Evolutionary conservation across 2,113 vertebrate genomes (phyloP).

Genomic region (Addax nasomaculatus): DNA sequence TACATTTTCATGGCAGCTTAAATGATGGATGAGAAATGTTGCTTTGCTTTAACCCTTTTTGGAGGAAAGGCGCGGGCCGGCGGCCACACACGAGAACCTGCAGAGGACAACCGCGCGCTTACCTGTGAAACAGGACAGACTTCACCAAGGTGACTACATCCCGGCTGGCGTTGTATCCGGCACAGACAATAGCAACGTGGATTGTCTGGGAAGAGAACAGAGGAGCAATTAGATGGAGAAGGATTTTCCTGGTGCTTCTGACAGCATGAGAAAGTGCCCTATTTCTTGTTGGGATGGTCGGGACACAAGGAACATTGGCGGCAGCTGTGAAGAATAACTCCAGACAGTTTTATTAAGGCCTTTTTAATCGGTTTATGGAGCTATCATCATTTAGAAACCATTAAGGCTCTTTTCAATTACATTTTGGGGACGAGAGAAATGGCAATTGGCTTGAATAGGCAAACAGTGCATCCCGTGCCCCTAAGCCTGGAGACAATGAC

Average conservation of each 20-base stretch:
- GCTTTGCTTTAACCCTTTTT: not conserved
- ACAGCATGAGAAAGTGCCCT: not conserved
- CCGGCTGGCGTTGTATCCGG: conserved; percentile 97
- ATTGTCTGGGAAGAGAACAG: conserved; percentile 87
- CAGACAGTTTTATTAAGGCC: conserved; percentile 75
- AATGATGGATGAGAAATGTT: not conserved
- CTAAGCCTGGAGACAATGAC: not conserved
- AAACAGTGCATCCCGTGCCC: not conserved
- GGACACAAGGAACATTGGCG: conserved; percentile 52
- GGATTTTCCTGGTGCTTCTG: not conserved
- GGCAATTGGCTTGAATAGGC: conserved; percentile 49
- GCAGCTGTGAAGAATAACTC: conserved; percentile 67
- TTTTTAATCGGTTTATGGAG: conserved; percentile 77
- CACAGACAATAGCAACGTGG: conserved; percentile 98
- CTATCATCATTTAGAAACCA: conserved; percentile 75
- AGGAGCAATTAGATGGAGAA: conserved; percentile 26
- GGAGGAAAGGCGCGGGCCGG: accelerated
- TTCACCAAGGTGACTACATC: conserved; percentile 99
- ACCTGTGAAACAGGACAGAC: conserved; percentile 98
- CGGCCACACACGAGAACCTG: not conserved
- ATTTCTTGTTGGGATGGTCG: conserved; percentile 15
- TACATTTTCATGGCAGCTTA: not conserved
- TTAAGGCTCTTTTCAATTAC: conserved; percentile 68
- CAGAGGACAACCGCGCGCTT: conserved; percentile 18
- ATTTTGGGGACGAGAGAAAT: conserved; percentile 63